Base-by-base conservation (phyloP, 2,113 vertebrate genomes). In the Carollia perspicillata region DNA sequence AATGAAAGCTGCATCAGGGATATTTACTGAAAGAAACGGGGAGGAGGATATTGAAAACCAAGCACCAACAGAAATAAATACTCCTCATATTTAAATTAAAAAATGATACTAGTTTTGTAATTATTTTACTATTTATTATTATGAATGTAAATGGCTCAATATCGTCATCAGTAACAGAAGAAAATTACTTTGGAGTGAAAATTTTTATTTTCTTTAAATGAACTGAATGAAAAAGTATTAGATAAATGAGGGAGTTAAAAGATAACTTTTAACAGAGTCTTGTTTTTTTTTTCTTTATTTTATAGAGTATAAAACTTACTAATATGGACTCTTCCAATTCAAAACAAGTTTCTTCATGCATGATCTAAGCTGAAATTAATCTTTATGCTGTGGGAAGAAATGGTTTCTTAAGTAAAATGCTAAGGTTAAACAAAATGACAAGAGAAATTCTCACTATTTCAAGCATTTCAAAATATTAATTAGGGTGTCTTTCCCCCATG, bases 1-100 rank as follows among this genome's bases (percentile, higher is more conserved):
- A 55, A 99, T 97, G 18, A 96, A 97, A 91, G 97, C 96, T 33
- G 98, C 96, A 66, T 98, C 98, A 17, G 99, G 99, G 74, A 99
- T 98, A 47, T 47, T 22, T 51, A 97, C 99, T 99, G 94, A 51
- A 96, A 87, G 84, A 79, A 97, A 96, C 49, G 96, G 79, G 94
- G 87, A 93, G 1, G 10, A 72, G 2, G 55, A 42, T 11, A 65
- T 2, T 22, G 22, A 81, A 75, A 92, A 77, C 10, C 49, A 79
- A 94, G 60, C 0, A 65, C 0, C 12, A 79, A 89, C 60, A 94
- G 22, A 51, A 90, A 72, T 28, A 68, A 44, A 40, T 44, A 47
- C 1, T 84, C 9, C 17, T 91, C 11, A 58, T 16, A 94, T 26
- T 89, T 35, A 89, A 88, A 78, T 11, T 40, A 85, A 72, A 22